Evolutionary conservation across 2,888 invertebrate genomes (phyloP), one percentile per base, ranked within the genome.

Genomic region (Agrilus cyanescens): DNA sequence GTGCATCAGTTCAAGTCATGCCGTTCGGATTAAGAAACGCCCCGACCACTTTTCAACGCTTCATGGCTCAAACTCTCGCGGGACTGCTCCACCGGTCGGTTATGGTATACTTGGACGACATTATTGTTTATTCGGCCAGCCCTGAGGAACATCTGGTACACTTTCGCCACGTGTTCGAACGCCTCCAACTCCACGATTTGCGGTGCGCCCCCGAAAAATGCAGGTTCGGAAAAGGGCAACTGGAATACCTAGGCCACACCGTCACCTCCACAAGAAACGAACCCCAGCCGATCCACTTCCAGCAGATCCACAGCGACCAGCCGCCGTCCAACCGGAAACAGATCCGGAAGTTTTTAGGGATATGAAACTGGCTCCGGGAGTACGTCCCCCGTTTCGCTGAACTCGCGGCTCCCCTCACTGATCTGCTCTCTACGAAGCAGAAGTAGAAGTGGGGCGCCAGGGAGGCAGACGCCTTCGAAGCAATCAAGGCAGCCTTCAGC

Each of bases 1-100:
- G 48, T 49, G 2, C 59, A 52, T 39, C 50, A 55, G 25, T 60
- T 56, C 32, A 41, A 4, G 53, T 57, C 0, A 57, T 54, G 55
- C 55, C 54, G 2, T 56, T 56, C 35, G 55, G 53, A 0, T 36
- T 54, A 0, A 56, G 54, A 37, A 53, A 48, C 32, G 57, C 57
- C 0, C 55, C 54, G 0, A 42, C 48, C 5, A 54, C 56, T 0
- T 60, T 59, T 20, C 58, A 58, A 20, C 40, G 53, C 2, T 38
- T 57, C 2, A 56, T 57, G 52, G 7, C 20, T 2, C 20, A 20
- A 8, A 20, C 20, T 2, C 20, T 20, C 20, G 20, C 20, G 4
- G 20, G 20, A 6, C 20, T 20, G 2, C 20, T 20, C 13, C 1
- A 48, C 4, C 20, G 46, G 1, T 52, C 41, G 31, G 20, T 20